These are phyloP conservation scores for Menidia menidia DNA, from an alignment of 2,797 vertebrate species.

Conservation along the genomic window DNA sequence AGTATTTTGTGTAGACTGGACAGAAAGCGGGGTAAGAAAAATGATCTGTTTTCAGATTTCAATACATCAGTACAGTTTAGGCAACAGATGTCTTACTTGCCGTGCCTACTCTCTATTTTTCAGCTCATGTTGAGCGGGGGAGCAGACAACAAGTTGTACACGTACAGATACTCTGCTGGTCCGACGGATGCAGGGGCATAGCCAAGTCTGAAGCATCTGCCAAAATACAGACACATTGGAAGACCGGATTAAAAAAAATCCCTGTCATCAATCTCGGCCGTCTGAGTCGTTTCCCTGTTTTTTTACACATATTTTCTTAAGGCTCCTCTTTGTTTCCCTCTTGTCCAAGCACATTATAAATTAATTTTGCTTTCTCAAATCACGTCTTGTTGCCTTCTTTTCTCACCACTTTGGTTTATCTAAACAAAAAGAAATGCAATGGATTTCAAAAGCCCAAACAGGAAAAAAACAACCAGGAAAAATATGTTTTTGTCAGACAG, in stretches of 20 bases:
- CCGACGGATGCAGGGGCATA: conserved; percentile 89
- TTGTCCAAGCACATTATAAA: conserved; percentile 54
- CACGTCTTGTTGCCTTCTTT: conserved; percentile 10
- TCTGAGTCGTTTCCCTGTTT: conserved; percentile 1
- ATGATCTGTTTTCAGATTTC: neutral
- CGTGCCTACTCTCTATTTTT: conserved; percentile 29
- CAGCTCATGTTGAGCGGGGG: conserved; percentile 95
- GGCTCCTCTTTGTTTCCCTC: conserved; percentile 39
- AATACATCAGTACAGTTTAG: neutral
- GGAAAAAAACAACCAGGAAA: too few species aligned
- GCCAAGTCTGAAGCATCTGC: conserved; percentile 28
- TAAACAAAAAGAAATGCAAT: too few species aligned
- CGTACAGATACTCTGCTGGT: conserved; percentile 88
- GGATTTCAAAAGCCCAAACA: too few species aligned
- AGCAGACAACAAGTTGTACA: conserved; percentile 97
- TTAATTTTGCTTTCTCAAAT: conserved; percentile 45
- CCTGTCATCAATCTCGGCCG: neutral
- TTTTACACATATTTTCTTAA: conserved; percentile 47
- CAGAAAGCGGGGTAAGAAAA: conserved; percentile 91
- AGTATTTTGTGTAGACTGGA: conserved; percentile 97
- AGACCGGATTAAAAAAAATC: neutral
- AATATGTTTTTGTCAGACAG: neutral
- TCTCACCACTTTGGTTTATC: too few species aligned
- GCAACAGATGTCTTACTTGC: neutral
- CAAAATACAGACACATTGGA: neutral